Percentiles rank a stretch among this genome's conserved stretches.
Evolutionary conservation across 2,888 invertebrate genomes (phyloP).

Genomic region (Drosophila testacea): DNA sequence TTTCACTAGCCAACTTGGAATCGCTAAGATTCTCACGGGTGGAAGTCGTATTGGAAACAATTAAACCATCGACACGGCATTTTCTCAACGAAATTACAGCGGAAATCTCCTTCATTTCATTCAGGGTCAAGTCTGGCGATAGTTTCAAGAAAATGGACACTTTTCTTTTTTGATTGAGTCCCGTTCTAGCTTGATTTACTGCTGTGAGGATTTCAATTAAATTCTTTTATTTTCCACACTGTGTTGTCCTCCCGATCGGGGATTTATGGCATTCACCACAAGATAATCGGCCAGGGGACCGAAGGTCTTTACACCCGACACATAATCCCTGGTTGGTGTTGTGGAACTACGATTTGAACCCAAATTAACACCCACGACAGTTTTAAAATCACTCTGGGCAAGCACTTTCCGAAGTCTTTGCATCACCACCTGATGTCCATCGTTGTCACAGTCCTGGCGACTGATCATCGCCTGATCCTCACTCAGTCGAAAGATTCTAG

Average conservation of each 20-base stretch:
- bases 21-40: neutral
- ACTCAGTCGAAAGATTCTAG: conserved; percentile 94
- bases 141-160: conserved; percentile 95
- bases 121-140: conserved; percentile 93
- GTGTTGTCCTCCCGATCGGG: conserved; percentile 96
- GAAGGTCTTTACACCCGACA: conserved; percentile 93
- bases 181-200: conserved; percentile 88
- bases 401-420: conserved; percentile 88
- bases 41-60: conserved; percentile 96
- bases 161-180: conserved; percentile 84
- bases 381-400: conserved; percentile 86
- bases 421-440: conserved; percentile 92
- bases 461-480: conserved; percentile 96
- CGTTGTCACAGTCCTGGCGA: conserved; percentile 97
- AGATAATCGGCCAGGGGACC: conserved; percentile 95
- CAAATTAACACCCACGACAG: conserved; percentile 95
- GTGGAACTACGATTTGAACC: conserved; percentile 96
- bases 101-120: conserved; percentile 93
- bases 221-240: conserved; percentile 91
- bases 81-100: conserved; percentile 88
- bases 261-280: conserved; percentile 97
- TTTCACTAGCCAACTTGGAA: conserved; percentile 86
- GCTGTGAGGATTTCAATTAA: conserved; percentile 89
- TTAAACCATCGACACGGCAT: conserved; percentile 94
- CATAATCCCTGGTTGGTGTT: conserved; percentile 92